Evolutionary conservation across 2,113 vertebrate genomes (phyloP), one percentile per base, ranked within the genome.

Genomic region (Pollachius pollachius): DNA sequence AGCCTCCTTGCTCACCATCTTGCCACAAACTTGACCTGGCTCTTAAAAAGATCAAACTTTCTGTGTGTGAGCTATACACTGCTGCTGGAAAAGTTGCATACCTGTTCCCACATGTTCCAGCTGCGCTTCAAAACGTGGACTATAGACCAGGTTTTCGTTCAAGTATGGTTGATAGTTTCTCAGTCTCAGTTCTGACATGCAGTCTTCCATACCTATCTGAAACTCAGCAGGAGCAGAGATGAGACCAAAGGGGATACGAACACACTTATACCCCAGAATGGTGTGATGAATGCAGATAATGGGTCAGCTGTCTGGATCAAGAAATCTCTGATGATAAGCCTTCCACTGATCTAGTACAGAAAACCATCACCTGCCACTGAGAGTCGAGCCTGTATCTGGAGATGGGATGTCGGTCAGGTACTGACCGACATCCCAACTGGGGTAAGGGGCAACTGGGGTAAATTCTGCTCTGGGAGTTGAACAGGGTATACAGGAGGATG

Each of bases 11-110:
- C 63, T 54, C 25, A 76, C 80, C 23, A 76, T 18, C 18, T 54
- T 65, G 0, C 77, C 8, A 81, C 63, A 30, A 69, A 77, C 5
- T 64, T 58, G 64, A 77, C 65, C 27, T 52, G 67, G 2, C 5
- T 3, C 23, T 62, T 68, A 23, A 81, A 81, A 7, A 81, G 12
- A 4, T 83, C 68, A 72, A 74, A 81, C 74, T 78, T 83, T 17
- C 69, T 65, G 16, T 71, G 70, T 0, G 71, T 74, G n/a, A 83
- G 17, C 63, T 77, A 73, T 1, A 81, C 62, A 34, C 81, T 67
- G 78, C 37, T 77, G 23, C 23, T 56, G 37, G 12, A 70, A 80
- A 19, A 21, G 6, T 30, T 64, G 67, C 11, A 81, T 34, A 2
- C 73, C 70, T 21, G 23, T 15, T 1, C 48, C 57, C 4, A 76